Percentiles rank a stretch among this genome's conserved stretches.
Evolutionary conservation across 2,888 invertebrate genomes (phyloP).

Genomic region (Aromia moschata): DNA sequence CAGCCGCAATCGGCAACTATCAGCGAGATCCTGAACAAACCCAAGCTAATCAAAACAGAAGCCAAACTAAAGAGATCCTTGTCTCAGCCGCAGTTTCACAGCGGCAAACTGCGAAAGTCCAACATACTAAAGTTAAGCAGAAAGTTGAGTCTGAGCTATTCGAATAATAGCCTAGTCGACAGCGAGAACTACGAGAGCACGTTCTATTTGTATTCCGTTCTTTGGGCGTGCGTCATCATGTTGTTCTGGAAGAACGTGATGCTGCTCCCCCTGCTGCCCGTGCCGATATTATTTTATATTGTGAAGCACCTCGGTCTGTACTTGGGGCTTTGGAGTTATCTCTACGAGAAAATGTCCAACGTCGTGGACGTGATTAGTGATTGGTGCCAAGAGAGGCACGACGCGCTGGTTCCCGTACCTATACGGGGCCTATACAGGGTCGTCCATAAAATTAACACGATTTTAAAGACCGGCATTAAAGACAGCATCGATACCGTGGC

Average conservation of each 20-base stretch:
- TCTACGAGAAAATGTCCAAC: slow-evolving; percentile 55
- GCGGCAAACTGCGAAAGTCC: slow-evolving; percentile 29
- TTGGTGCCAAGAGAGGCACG: slow-evolving; percentile 74
- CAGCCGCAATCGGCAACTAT: slow-evolving; percentile 27
- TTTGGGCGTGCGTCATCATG: slow-evolving; percentile 85
- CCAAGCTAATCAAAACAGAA: slow-evolving; percentile 29
- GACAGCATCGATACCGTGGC: slow-evolving; percentile 87
- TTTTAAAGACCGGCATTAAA: slow-evolving; percentile 72
- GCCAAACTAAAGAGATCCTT: slow-evolving; percentile 55
- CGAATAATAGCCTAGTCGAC: slow-evolving; percentile 46
- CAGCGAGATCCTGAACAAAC: slow-evolving; percentile 34
- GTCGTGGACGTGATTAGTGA: slow-evolving; percentile 54
- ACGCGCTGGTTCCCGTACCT: slow-evolving; percentile 79
- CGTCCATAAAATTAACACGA: slow-evolving; percentile 70
- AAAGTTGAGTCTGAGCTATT: slow-evolving; percentile 41
- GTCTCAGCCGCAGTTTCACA: slow-evolving; percentile 55
- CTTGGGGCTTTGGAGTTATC: slow-evolving; percentile 67
- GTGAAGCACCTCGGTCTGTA: slow-evolving; percentile 66
- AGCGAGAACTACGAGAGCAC: slow-evolving; percentile 70
- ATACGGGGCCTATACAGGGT: slow-evolving; percentile 80
- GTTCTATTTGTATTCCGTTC: slow-evolving; percentile 77
- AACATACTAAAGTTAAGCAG: slow-evolving; percentile 40
- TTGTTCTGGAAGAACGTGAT: slow-evolving; percentile 88
- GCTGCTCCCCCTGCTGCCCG: slow-evolving; percentile 78
- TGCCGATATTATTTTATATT: slow-evolving; percentile 79